A percentile compares a stretch with the other conserved stretches of the same genome.
Conservation (phyloP, 2,888 invertebrate genomes). For the Helicoverpa assulta region DNA sequence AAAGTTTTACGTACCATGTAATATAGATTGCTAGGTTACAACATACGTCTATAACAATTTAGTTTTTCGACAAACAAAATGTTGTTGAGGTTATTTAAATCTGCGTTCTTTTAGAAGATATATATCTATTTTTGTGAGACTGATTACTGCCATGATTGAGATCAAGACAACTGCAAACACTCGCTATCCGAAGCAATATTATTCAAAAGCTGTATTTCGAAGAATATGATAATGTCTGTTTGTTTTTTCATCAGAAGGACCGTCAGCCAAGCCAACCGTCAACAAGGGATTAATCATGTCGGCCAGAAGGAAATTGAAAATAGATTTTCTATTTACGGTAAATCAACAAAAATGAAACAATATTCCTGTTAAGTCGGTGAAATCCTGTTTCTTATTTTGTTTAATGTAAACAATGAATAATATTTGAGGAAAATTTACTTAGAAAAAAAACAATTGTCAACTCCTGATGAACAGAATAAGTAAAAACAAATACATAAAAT, state of each 20-base stretch:
- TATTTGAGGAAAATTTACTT: not conserved
- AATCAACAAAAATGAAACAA: slow-evolving; percentile 31
- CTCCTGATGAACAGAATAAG: not conserved
- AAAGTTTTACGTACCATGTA: not conserved
- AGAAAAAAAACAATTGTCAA: not conserved
- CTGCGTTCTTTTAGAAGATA: too few species aligned
- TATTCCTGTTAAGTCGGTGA: slow-evolving; percentile 1
- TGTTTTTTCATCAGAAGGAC: slow-evolving; percentile 4
- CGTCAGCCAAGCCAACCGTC: not conserved
- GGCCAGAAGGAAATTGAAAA: slow-evolving; percentile 27
- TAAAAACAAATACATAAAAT: not conserved
- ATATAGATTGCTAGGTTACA: too few species aligned
- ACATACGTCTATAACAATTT: too few species aligned
- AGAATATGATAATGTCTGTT: slow-evolving; percentile 19
- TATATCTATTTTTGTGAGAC: too few species aligned
- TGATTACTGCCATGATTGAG: slow-evolving; percentile 6
- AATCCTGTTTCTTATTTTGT: slow-evolving; percentile 23
- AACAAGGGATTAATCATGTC: slow-evolving; percentile 22
- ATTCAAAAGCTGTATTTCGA: not conserved
- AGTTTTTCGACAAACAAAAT: too few species aligned
- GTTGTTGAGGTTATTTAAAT: too few species aligned
- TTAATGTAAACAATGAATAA: not conserved
- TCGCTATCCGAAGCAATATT: slow-evolving; percentile 1
- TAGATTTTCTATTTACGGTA: slow-evolving; percentile 32
- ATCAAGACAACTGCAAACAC: slow-evolving; percentile 14